Conservation (phyloP, 2,888 invertebrate species). For the Schizaphis graminum region DNA sequence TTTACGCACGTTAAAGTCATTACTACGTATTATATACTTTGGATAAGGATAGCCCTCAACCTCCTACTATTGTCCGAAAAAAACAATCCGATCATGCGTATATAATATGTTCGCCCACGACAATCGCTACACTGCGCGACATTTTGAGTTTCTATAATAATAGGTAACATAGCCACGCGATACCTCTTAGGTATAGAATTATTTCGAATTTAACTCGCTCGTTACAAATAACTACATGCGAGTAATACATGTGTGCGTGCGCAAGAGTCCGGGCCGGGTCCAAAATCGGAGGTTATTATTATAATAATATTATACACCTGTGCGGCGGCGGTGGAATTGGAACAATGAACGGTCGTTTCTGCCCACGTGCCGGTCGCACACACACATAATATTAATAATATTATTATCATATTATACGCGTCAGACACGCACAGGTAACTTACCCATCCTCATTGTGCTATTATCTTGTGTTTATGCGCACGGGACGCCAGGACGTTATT, state of each 20-base stretch:
- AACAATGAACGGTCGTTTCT: conserved; percentile 55
- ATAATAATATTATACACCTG: conserved; percentile 3
- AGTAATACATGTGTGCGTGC: background rate
- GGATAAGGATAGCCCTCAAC: too few species aligned
- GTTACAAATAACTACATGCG: conserved; percentile 38
- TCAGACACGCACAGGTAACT: background rate
- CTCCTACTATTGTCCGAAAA: background rate
- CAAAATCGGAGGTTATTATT: conserved; percentile 40
- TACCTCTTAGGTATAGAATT: background rate
- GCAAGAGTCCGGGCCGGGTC: background rate
- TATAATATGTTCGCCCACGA: background rate
- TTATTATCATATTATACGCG: background rate
- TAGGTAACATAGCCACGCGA: background rate
- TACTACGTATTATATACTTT: too few species aligned
- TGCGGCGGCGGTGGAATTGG: background rate
- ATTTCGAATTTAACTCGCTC: conserved; percentile 61
- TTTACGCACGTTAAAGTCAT: too few species aligned
- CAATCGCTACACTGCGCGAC: background rate
- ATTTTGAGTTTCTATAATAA: background rate
- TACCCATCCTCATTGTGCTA: background rate
- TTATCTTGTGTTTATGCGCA: background rate
- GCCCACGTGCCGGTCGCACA: conserved; percentile 47
- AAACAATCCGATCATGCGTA: background rate
- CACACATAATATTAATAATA: background rate
- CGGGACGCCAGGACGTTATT: background rate